These are phyloP conservation scores for Etheostoma spectabile DNA, from an alignment of 2,113 vertebrate species.

Conservation along the genomic window DNA sequence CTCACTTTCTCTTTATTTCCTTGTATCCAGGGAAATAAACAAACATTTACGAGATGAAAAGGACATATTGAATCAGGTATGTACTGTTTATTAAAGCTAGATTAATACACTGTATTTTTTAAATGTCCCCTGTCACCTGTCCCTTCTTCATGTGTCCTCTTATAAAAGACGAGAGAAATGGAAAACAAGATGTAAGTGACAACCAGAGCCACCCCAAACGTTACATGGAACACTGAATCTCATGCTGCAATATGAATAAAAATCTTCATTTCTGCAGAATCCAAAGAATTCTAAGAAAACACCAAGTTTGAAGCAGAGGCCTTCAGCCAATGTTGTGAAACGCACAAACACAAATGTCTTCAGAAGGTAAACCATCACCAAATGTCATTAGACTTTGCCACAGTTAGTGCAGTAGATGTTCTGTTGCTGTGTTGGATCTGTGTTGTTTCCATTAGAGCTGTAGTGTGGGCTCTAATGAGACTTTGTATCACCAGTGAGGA, in stretches of 20 bases:
- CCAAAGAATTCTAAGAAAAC: slow-evolving; percentile 75
- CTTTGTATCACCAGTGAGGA: slow-evolving; percentile 74
- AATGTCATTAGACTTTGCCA: not conserved
- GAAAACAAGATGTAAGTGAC: not conserved
- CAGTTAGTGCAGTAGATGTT: not conserved
- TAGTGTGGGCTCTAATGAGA: not conserved
- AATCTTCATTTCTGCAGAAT: slow-evolving; percentile 80
- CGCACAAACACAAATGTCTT: slow-evolving; percentile 77
- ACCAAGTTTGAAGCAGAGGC: slow-evolving; percentile 79
- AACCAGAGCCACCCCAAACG: not conserved
- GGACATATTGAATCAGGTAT: slow-evolving; percentile 86
- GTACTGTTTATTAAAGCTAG: not conserved
- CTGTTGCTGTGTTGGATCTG: not conserved
- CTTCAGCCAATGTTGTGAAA: slow-evolving; percentile 79
- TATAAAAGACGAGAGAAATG: not conserved
- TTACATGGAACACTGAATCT: not conserved
- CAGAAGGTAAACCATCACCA: slow-evolving; percentile 81
- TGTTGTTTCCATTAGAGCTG: not conserved
- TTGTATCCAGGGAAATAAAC: slow-evolving; percentile 91
- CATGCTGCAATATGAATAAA: not conserved
- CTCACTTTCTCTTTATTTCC: slow-evolving; percentile 1
- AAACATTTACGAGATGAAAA: slow-evolving; percentile 92
- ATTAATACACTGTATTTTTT: not conserved
- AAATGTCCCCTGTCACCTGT: not conserved
- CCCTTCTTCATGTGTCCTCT: not conserved